Evolutionary conservation across 2,888 invertebrate genomes (phyloP), one percentile per base, ranked within the genome.

Genomic region (Dryocosmus kuriphilus): DNA sequence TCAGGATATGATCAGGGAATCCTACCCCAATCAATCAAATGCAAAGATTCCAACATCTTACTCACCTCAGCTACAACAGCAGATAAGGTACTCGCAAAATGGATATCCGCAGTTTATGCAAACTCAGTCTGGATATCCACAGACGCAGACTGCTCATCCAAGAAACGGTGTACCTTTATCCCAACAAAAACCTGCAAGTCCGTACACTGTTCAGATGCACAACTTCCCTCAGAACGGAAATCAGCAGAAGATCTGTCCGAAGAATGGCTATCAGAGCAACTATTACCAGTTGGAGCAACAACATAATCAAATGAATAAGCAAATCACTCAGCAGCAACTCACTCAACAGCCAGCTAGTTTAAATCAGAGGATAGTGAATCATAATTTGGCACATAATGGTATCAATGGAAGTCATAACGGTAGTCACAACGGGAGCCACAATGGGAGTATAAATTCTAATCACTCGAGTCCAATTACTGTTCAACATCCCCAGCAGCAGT

Each of bases 261-360:
- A 90, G 76, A 90, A 87, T 76, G 81, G 86, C 32, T 89, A 88
- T 75, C 86, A 86, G 35, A 86, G 86, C 5, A 41, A 41, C 16
- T 90, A 91, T 75, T 90, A 91, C 80, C 90, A 91, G 32, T 51
- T 90, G 41, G 91, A 91, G 67, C 90, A 91, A 63, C 91, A 91
- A 77, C 90, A 92, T 76, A 91, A 92, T 83, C 91, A 91, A 79
- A 88, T 90, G 86, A 91, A 91, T 82, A 90, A 89, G 55, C 92
- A 92, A 79, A 81, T 89, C 22, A 85, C 88, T 7, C 83, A 85
- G 19, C 90, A 91, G 27, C 41, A 19, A 46, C 41, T 67, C 27
- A 51, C 89, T 74, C 88, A 88, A 38, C 91, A 90, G 78, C 91
- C 85, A 38, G 86, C 79, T 67, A 82, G 80, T 7, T 60, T 86